Percentiles rank a stretch among this genome's conserved stretches.
phyloP scores from a whole-genome alignment of 2,113 vertebrate species.

The Gavia stellata region DNA sequence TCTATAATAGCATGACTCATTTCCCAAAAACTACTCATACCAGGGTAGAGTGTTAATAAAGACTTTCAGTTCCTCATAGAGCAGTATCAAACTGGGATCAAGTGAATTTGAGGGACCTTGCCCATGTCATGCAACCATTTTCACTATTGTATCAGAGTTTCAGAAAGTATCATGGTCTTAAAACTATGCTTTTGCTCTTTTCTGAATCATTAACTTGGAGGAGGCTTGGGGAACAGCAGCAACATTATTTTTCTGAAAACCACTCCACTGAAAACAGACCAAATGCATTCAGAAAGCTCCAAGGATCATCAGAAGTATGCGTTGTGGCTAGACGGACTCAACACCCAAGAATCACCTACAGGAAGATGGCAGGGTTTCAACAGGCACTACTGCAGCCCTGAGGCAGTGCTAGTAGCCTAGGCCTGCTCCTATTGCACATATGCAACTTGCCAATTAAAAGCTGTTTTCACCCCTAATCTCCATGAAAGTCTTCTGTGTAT shows the following conservation, averaged over 20 bases:
- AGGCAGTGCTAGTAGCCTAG: neutral
- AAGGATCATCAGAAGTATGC: neutral
- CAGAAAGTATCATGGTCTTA: neutral
- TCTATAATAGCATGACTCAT: neutral
- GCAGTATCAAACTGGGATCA: neutral
- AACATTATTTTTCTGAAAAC: neutral
- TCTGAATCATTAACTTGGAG: neutral
- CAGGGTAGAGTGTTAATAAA: neutral
- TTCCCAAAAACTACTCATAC: neutral
- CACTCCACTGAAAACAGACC: neutral
- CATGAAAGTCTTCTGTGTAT: neutral
- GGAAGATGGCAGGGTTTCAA: neutral
- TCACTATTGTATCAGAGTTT: neutral
- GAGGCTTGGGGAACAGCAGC: neutral
- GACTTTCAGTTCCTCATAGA: neutral
- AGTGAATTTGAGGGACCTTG: neutral
- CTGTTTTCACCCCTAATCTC: neutral
- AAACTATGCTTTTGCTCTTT: neutral
- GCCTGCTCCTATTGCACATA: neutral
- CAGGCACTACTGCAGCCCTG: neutral
- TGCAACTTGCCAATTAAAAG: neutral
- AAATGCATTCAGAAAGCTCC: neutral
- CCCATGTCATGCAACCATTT: neutral
- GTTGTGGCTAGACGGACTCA: fast-evolving
- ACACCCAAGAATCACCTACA: neutral